Evolutionary conservation across 1,140 invertebrate species (phyloP).

Genomic region (Heliothis subflexa): DNA sequence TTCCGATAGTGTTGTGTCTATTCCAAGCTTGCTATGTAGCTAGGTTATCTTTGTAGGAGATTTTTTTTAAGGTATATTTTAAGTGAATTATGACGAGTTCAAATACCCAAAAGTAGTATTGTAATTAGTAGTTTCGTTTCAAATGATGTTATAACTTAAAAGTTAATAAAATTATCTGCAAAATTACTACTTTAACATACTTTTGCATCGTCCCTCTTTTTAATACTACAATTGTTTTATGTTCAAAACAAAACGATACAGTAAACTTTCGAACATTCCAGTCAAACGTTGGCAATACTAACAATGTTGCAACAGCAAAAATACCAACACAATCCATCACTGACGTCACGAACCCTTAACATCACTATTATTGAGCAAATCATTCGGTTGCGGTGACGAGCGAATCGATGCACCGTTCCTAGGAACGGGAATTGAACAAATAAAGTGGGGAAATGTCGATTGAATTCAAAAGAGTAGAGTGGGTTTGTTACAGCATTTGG

Average conservation of each 20-base stretch:
- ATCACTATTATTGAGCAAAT: conserved; percentile 11
- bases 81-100: no score
- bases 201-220: no score
- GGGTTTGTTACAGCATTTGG: background rate
- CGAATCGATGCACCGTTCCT: conserved; percentile 28
- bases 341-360: no score
- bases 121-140: no score
- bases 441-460: conserved; percentile 16
- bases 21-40: background rate
- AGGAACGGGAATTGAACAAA: background rate
- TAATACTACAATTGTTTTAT: no score
- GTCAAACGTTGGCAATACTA: background rate
- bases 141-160: no score
- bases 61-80: no score
- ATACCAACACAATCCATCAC: conserved; percentile 5
- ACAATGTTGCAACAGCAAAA: background rate
- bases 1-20: background rate
- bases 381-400: conserved; percentile 13
- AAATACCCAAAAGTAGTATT: no score
- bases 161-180: no score
- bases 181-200: no score
- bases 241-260: no score
- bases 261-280: no score
- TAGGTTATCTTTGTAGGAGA: background rate
- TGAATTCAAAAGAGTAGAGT: conserved; percentile 23